Evolutionary conservation across 92 coral and sea anemone genomes (phyloP), one percentile per base, ranked within the genome.

Genomic region (Chrysogorgia sp.): DNA sequence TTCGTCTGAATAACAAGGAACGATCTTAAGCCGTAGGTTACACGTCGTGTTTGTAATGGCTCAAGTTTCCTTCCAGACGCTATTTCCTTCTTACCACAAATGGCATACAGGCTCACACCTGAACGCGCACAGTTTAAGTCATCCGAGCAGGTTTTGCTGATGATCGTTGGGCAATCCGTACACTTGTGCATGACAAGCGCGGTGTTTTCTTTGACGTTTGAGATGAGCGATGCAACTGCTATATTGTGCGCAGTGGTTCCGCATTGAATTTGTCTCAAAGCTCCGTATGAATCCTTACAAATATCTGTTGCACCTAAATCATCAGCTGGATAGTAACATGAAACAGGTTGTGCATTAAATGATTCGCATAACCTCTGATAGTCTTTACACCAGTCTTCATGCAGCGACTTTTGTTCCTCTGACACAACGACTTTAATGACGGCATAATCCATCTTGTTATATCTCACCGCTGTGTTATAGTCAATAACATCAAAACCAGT

Each of bases 361-460:
- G 74, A 71, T 37, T 75, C 80, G 25, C 90, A 86, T 5, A 86
- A 55, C 35, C 77, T 76, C 49, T 61, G 80, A 45, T 86, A 86
- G 62, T 86, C 90, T 23, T 49, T 53, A 37, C 90, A 86, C 90
- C 90, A 86, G 75, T 86, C 71, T 17, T 53, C 69, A 45, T 58
- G 40, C 32, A 72, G 34, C 1, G 90, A 75, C 60, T 58, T 61
- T 28, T 83, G 81, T 50, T 85, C 75, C 2, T 40, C 63, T 21
- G 80, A 82, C 26, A 87, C 60, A 7, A 77, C 53, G 48, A 79
- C 85, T 75, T 83, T 77, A 25, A 87, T 61, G 4, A 40, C 84
- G 10, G 58, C 49, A 63, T 66, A 77, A 8, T 33, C n/a, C 4
- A 25, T 47, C 14, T 21, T 13, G 40, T 45, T 25, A 40, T 58